These are phyloP conservation scores for Darevskia nairensis DNA, from an alignment of 2,797 vertebrate genomes.

Conservation along the genomic window DNA sequence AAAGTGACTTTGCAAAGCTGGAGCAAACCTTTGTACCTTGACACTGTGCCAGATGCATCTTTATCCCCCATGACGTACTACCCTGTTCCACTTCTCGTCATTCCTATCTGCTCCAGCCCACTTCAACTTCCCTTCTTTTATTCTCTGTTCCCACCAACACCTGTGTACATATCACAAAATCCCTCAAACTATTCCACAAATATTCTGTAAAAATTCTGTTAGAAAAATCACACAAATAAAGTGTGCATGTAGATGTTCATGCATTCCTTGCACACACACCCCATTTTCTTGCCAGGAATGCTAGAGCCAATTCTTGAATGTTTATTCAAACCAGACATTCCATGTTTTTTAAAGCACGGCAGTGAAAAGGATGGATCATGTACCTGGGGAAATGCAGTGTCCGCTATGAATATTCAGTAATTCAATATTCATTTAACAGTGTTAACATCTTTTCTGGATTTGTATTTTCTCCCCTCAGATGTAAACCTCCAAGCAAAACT, in stretches of 20 bases:
- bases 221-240: background rate
- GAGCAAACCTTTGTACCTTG: constrained; percentile 2
- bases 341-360: too few relatives aligned
- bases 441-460: background rate
- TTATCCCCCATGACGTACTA: background rate
- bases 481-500: background rate
- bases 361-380: background rate
- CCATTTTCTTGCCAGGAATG: background rate
- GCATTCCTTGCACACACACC: background rate
- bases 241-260: background rate
- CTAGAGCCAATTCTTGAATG: background rate
- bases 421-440: background rate
- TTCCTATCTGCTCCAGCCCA: background rate
- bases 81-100: background rate
- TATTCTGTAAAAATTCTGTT: background rate
- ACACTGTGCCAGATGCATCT: constrained; percentile 7
- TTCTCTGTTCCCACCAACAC: background rate
- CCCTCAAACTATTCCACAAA: background rate
- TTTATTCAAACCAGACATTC: background rate
- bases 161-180: background rate
- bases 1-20: constrained; percentile 57
- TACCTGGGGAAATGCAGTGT: background rate
- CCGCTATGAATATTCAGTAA: background rate
- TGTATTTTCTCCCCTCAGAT: background rate
- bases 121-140: background rate